Evolutionary conservation across 2,888 invertebrate genomes (phyloP), one percentile per base, ranked within the genome.

Genomic region (Meghimatium bilineatum): DNA sequence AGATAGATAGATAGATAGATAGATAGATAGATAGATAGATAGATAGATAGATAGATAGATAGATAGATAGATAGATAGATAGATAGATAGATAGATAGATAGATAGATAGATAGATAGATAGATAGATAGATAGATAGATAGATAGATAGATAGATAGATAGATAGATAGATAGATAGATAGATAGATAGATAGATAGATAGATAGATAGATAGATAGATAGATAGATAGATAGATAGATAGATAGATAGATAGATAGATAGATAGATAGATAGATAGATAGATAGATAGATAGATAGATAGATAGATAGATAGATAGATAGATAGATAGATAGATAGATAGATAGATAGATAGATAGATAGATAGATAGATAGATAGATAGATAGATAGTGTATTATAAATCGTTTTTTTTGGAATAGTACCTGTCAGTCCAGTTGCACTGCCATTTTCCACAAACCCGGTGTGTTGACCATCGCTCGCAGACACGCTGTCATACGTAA

Each of bases 371-470:
- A 34, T 34, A 69, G 69, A 34, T 34, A 69, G 36, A 36, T 36
- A 69, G 69, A 69, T 36, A 36, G 36, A 69, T 2, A 69, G 60
- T 60, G 23, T 60, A 60, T 23, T 60, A 17, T 60, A 49, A n/a
- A n/a, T n/a, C n/a, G n/a, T n/a, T n/a, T n/a, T n/a, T n/a, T n/a
- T n/a, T n/a, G n/a, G n/a, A 44, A 44, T 44, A 44, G 20, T 26
- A 80, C 80, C 80, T 72, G 80, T 72, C 5, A 80, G 8, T 56
- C 80, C 80, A 12, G 56, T 71, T 1, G 72, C 80, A 10, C 36
- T 32, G 8, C 60, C 72, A 12, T 17, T 6, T 2, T 32, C 17
- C 8, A 56, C 80, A 17, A 17, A 1, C 17, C 80, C 80, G 29
- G 71, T 72, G n/a, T 34, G 36, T 0, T 29, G 23, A 17, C 36